These are phyloP conservation scores for Dicerorhinus sumatrensis DNA, from an alignment of 2,113 vertebrate genomes.

Conservation along the genomic window DNA sequence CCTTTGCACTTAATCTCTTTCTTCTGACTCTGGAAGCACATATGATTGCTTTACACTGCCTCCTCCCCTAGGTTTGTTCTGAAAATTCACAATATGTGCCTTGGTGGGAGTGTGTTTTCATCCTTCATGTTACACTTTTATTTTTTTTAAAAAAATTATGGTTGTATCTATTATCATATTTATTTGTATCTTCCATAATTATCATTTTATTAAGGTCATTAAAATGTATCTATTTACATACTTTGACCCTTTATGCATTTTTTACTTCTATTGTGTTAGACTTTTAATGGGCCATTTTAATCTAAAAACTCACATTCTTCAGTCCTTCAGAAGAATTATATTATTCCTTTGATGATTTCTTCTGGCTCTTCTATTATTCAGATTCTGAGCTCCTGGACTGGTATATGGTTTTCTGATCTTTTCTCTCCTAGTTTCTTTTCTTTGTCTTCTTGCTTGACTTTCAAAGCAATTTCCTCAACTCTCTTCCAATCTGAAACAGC, in stretches of 20 bases:
- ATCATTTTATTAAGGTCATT: too few species aligned
- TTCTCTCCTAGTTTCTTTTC: background rate
- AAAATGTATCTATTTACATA: accelerated
- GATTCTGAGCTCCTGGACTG: background rate
- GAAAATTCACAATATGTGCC: background rate
- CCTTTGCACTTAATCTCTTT: background rate
- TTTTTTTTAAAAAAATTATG: background rate
- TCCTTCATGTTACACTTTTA: background rate
- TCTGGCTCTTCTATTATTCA: background rate
- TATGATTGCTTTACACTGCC: background rate
- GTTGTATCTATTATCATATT: accelerated
- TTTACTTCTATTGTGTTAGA: background rate
- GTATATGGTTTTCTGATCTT: background rate
- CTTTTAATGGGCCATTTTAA: background rate
- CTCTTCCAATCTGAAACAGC: too few species aligned
- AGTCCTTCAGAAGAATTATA: background rate
- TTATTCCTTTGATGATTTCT: background rate
- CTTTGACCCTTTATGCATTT: background rate
- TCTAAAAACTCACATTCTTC: background rate
- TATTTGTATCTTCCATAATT: background rate
- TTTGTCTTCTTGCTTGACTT: background rate
- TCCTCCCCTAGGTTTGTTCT: accelerated
- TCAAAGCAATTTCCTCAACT: background rate
- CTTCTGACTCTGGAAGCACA: background rate
- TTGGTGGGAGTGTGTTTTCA: background rate